Percentiles rank a stretch among this genome's conserved stretches.
Conservation (phyloP, 2,888 invertebrate species). For the Therioaphis trifolii region DNA sequence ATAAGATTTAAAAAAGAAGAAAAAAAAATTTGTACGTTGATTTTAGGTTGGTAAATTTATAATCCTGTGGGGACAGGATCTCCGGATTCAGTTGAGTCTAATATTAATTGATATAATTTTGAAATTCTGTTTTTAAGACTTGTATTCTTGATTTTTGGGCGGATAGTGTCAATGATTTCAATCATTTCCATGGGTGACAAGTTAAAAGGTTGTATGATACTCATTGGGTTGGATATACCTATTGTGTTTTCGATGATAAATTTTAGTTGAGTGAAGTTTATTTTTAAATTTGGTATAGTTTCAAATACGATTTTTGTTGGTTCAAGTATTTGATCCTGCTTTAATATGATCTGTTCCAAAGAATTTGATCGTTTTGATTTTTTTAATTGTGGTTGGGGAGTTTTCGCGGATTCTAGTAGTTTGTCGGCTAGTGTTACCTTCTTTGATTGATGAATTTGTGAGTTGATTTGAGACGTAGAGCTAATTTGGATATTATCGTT, state of each 20-base stretch:
- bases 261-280: neutral
- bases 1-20: too few species aligned
- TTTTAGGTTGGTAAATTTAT: neutral
- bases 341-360: conserved; percentile 1
- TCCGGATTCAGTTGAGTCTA: neutral
- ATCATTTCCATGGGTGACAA: too few species aligned
- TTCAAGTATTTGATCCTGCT: neutral
- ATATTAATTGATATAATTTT: neutral
- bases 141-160: neutral
- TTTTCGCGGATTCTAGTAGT: neutral
- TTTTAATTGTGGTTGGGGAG: neutral
- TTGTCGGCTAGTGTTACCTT: neutral
- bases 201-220: neutral
- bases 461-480: neutral
- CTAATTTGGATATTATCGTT: neutral
- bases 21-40: neutral
- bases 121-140: neutral
- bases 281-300: conserved; percentile 1
- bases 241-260: neutral
- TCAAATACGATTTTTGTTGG: conserved; percentile 1
- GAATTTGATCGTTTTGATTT: too few species aligned
- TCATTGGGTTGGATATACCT: neutral
- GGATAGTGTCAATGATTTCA: conserved; percentile 3
- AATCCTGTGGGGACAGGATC: neutral
- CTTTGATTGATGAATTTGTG: neutral